Percentiles rank a stretch among this genome's conserved stretches.
These are phyloP conservation scores for Amorpha juglandis DNA, from an alignment of 2,888 invertebrate species.

Conservation along the genomic window DNA sequence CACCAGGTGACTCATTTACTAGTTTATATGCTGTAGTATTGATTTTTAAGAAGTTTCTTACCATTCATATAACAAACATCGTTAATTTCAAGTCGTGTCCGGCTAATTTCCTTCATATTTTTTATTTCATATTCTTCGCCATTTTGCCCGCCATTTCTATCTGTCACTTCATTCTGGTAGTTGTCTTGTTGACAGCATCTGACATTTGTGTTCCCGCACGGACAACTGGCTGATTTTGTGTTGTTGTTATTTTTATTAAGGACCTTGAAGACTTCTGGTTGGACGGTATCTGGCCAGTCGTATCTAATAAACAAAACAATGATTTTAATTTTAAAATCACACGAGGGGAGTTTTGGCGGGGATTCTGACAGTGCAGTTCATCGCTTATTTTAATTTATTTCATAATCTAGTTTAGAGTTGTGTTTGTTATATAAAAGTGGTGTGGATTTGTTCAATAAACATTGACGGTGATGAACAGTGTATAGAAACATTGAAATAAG, in stretches of 20 bases:
- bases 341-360: too few species aligned
- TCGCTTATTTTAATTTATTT: too few species aligned
- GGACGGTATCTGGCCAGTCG: conserved; percentile 88
- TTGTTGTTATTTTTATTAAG: conserved; percentile 55
- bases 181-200: conserved; percentile 37
- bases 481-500: too few species aligned
- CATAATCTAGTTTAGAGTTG: too few species aligned
- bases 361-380: too few species aligned
- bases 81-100: conserved; percentile 87
- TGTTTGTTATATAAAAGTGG: too few species aligned
- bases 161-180: conserved; percentile 38
- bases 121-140: conserved; percentile 60
- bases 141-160: conserved; percentile 33
- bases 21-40: not conserved
- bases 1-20: too few species aligned
- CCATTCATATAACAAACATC: conserved; percentile 98
- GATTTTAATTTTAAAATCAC: not conserved
- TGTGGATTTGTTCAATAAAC: too few species aligned
- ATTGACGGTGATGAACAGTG: too few species aligned
- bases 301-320: conserved; percentile 76
- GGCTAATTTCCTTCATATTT: conserved; percentile 87
- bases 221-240: conserved; percentile 33
- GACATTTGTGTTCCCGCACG: conserved; percentile 26
- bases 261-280: conserved; percentile 72
- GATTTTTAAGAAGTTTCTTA: conserved; percentile 62